Base-by-base conservation (phyloP, 2,888 invertebrate species). In the Pantelozetes paolii region DNA sequence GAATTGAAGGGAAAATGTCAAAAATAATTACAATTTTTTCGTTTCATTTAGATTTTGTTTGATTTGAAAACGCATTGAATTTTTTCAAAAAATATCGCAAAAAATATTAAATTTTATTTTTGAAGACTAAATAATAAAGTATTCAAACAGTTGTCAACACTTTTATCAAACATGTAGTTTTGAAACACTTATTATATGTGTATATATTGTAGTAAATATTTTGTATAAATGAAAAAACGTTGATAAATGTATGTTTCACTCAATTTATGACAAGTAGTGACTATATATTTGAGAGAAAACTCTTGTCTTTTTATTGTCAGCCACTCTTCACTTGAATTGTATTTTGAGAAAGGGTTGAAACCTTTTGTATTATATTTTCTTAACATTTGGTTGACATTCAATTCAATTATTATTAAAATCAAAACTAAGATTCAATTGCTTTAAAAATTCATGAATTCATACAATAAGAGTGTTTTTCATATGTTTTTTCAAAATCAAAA, bases 341-440 rank as follows among this genome's bases (percentile, higher is more conserved):
- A 36, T 32, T 62, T 28, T 32, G 36, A 20, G 20, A 15, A 62
- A 62, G 15, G 62, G 62, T 3, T 62, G 1, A 9, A 36, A 18
- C 36, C 62, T 62, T 62, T 62, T 62, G 62, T 62, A 36, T 62
- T n/a, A 36, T 62, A 62, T 62, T 62, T 62, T 32, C 62, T 62
- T 62, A 62, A 62, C 62, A 62, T 62, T 62, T 62, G 62, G 23
- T 62, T 36, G 62, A 62, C 62, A 62, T 36, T 62, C 62, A 62
- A 32, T 62, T 48, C n/a, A n/a, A 20, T 2, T 48, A 48, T n/a
- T 62, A 62, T 62, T 62, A 62, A 36, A 62, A 62, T 62, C 62
- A 62, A 30, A 62, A 62, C 62, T 62, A 28, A 62, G 36, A 28
- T 62, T 62, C 28, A 18, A 9, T 30, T 30, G n/a, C 15, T 62